Conservation (phyloP, 2,888 invertebrate genomes). For the Melanostoma mellinum region DNA sequence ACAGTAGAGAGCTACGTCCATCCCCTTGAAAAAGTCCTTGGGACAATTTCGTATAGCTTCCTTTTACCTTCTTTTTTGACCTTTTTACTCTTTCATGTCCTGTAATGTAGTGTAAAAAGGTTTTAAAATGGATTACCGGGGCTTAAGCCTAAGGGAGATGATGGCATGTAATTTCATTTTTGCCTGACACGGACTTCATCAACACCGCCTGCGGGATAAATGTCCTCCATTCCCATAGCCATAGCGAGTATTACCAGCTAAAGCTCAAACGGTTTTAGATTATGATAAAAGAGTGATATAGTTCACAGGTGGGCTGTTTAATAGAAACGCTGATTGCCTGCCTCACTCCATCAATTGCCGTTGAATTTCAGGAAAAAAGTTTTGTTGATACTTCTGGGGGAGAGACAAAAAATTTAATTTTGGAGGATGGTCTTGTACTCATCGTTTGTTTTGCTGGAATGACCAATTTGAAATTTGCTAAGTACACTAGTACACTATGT, state of each 20-base stretch:
- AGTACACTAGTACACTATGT: no score
- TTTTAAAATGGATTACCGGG: slow-evolving; percentile 64
- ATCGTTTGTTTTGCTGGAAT: no score
- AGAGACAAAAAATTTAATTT: slow-evolving; percentile 6
- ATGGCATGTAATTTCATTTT: slow-evolving; percentile 56
- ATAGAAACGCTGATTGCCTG: slow-evolving; percentile 36
- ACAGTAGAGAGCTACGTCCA: not conserved
- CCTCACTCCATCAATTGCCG: not conserved
- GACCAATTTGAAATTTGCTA: no score
- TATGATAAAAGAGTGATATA: slow-evolving; percentile 31
- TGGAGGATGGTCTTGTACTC: no score
- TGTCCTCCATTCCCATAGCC: not conserved
- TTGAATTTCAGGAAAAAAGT: not conserved
- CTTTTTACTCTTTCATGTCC: slow-evolving; percentile 30
- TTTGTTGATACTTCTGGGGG: not conserved
- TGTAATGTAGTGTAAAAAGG: slow-evolving; percentile 52
- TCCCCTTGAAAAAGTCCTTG: slow-evolving; percentile 15
- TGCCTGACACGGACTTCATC: slow-evolving; percentile 51
- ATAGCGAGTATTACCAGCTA: slow-evolving; percentile 9
- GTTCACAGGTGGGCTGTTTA: slow-evolving; percentile 38
- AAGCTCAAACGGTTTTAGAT: slow-evolving; percentile 41
- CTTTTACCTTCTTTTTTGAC: slow-evolving; percentile 1
- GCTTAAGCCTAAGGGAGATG: slow-evolving; percentile 40
- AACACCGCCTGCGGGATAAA: slow-evolving; percentile 54
- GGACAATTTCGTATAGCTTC: not conserved